These are phyloP conservation scores for Isotomurus palustris DNA, from an alignment of 2,888 invertebrate species.

Conservation along the genomic window DNA sequence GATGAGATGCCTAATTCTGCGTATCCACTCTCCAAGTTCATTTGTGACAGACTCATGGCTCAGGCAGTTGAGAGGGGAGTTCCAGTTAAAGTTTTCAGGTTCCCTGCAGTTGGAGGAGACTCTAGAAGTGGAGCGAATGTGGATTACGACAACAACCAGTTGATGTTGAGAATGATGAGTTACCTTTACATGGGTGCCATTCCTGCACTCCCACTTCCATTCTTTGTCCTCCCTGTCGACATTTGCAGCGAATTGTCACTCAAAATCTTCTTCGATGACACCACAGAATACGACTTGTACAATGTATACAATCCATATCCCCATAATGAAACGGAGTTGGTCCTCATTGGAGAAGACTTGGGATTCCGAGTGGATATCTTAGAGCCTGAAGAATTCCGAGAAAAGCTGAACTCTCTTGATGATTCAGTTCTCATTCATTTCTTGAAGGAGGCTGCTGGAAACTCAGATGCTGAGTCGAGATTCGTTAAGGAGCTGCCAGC, in stretches of 20 bases:
- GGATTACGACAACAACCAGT: conserved; percentile 22
- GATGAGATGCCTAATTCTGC: conserved; percentile 19
- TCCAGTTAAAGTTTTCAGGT: conserved; percentile 24
- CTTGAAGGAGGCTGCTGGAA: conserved; percentile 4
- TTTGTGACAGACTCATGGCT: conserved; percentile 29
- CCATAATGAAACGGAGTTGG: conserved; percentile 19
- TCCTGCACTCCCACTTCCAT: conserved; percentile 19
- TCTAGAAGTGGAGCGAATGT: conserved; percentile 20
- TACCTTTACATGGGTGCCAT: conserved; percentile 22
- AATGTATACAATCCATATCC: conserved; percentile 22
- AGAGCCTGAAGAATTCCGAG: conserved; percentile 15
- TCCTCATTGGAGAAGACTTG: conserved; percentile 20
- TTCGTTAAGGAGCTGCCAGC: conserved; percentile 11
- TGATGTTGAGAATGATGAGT: conserved; percentile 23
- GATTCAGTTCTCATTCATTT: conserved; percentile 9
- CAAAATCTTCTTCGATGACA: conserved; percentile 18
- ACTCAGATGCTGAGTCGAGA: conserved; percentile 20
- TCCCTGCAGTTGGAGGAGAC: conserved; percentile 22
- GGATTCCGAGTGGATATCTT: conserved; percentile 22
- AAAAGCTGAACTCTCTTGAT: neutral
- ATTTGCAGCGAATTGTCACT: conserved; percentile 12
- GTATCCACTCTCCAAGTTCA: conserved; percentile 28
- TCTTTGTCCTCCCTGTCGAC: conserved; percentile 24
- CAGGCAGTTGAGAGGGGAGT: conserved; percentile 21
- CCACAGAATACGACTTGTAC: conserved; percentile 13